phyloP scores from a whole-genome alignment of 2,113 vertebrate genomes.

The Poeciliopsis retropinna region DNA sequence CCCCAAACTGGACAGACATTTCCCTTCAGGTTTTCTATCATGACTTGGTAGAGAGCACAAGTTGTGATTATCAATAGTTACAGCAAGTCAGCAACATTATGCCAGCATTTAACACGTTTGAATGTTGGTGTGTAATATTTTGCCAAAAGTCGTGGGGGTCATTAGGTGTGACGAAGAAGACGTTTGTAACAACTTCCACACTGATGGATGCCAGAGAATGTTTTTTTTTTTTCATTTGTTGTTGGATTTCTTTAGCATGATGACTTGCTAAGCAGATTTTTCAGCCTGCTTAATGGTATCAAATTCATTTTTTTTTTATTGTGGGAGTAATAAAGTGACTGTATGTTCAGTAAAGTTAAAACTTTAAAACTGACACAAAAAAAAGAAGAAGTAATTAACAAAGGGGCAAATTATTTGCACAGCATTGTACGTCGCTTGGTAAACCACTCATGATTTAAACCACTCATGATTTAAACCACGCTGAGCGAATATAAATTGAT shows the following conservation, averaged over 20 bases:
- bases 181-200: neutral
- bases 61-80: too few species aligned
- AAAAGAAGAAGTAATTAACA: neutral
- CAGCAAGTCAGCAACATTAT: too few species aligned
- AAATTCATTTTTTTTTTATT: neutral
- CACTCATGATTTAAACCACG: constrained; percentile 27
- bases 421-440: neutral
- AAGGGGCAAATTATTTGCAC: neutral
- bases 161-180: too few species aligned
- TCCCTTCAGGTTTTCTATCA: too few species aligned
- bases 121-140: too few species aligned
- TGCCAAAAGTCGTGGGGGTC: neutral
- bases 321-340: neutral
- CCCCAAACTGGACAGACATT: too few species aligned
- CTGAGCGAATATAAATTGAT: constrained; percentile 42
- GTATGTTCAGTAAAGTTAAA: too few species aligned
- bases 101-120: too few species aligned
- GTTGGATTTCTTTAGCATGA: neutral
- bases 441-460: constrained; percentile 26
- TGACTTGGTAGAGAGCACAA: too few species aligned
- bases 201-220: neutral
- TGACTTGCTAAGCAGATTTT: neutral
- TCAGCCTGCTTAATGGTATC: neutral
- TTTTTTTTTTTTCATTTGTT: neutral
- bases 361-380: neutral